Percentiles rank a stretch among this genome's conserved stretches.
Conservation (phyloP, 2,888 invertebrate genomes). For the Xanthia icteritia region DNA sequence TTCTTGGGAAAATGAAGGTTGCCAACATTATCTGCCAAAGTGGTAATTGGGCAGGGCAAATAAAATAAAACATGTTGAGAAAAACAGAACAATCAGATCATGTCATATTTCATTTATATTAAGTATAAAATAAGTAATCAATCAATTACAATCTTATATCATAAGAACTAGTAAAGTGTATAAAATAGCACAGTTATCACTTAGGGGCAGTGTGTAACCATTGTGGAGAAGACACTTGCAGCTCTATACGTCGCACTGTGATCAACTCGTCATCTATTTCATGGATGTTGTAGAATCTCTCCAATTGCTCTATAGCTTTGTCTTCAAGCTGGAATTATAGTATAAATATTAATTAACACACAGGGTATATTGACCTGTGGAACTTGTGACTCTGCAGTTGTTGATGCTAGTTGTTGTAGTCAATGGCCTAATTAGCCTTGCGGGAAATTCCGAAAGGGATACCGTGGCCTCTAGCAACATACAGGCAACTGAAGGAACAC, state of each 20-base stretch:
- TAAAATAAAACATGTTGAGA: neutral
- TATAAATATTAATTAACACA: neutral
- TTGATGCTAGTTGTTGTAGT: too few relatives aligned
- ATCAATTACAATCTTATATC: conserved; percentile 58
- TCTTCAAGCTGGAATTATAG: conserved; percentile 93
- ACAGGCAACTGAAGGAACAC: too few relatives aligned
- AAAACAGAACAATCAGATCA: neutral
- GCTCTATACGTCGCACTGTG: conserved; percentile 92
- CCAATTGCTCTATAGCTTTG: conserved; percentile 95
- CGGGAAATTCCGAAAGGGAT: too few relatives aligned
- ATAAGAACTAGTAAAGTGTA: conserved; percentile 66
- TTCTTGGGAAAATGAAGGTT: neutral
- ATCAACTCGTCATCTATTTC: conserved; percentile 93
- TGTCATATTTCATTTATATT: conserved; percentile 56
- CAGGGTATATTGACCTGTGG: neutral
- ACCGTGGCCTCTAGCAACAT: too few relatives aligned
- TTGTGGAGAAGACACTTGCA: conserved; percentile 90
- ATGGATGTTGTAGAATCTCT: conserved; percentile 93
- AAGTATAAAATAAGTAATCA: conserved; percentile 59
- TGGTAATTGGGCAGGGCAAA: neutral
- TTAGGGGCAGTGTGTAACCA: conserved; percentile 90
- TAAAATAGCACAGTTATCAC: conserved; percentile 81
- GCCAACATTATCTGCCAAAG: neutral
- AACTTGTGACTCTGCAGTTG: too few relatives aligned
- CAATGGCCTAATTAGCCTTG: too few relatives aligned